Percentiles rank a stretch among this genome's conserved stretches.
These are phyloP conservation scores for Aspidoscelis tigris DNA, from an alignment of 2,113 vertebrate species.

Conservation along the genomic window DNA sequence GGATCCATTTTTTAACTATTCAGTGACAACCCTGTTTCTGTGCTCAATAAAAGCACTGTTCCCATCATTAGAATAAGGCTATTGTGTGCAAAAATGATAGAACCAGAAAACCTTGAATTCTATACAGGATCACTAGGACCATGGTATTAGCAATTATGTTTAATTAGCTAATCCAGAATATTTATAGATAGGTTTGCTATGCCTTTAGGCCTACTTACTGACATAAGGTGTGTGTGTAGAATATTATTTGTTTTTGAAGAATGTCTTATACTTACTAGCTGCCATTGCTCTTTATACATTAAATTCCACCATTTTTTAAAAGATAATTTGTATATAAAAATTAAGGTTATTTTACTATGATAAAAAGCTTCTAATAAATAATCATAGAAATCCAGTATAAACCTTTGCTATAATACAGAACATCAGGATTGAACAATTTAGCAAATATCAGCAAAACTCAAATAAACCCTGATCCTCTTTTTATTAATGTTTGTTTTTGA, in stretches of 20 bases:
- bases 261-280: background rate
- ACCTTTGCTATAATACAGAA: background rate
- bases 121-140: background rate
- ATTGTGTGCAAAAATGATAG: background rate
- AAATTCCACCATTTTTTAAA: background rate
- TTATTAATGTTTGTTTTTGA: too few relatives aligned
- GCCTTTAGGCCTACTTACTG: too few relatives aligned
- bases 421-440: background rate
- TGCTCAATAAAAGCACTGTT: background rate
- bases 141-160: background rate
- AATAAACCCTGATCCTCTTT: too few relatives aligned
- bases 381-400: background rate
- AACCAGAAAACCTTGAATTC: background rate
- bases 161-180: background rate
- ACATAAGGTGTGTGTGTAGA: too few relatives aligned
- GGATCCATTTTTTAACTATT: background rate
- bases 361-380: background rate
- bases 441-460: background rate
- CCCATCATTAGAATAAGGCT: rapidly evolving
- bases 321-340: background rate
- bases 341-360: background rate
- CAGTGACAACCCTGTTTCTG: too few relatives aligned
- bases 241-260: too few relatives aligned
- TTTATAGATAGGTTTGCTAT: too few relatives aligned
- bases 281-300: background rate